Evolutionary conservation across 2,797 vertebrate species (phyloP), one percentile per base, ranked within the genome.

Genomic region (Sternarchorhynchus goeldii): DNA sequence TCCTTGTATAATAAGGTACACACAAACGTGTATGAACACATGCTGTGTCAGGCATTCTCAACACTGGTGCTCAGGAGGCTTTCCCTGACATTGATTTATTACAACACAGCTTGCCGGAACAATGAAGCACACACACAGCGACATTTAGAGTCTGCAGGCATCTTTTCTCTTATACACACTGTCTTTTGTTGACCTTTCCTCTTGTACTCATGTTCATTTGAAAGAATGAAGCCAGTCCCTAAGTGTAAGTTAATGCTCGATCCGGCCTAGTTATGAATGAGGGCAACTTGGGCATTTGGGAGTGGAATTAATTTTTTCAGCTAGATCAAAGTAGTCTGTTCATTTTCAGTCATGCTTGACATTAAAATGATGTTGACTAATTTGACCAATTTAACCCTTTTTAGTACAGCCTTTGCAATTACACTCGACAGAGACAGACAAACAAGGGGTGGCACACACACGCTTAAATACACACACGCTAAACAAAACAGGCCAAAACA

Each of bases 11-110:
- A 20, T 34, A 64, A 66, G 41, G 20, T 20, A 29, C 60, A 39
- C 75, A 74, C 58, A 62, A 55, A 29, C 60, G 16, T n/a, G 55
- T 32, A 65, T 4, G 65, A 25, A 73, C 66, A 76, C 63, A 76
- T 55, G 57, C 70, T 57, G 36, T 73, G 75, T 77, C 70, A 81
- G 75, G 73, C 64, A 71, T 76, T 69, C 72, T 77, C 63, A 36
- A 68, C 60, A 76, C 65, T 64, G 36, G 53, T 21, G 72, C 75
- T 73, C 67, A 73, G 78, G 78, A 73, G 81, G 76, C 64, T 39
- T 36, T 41, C 56, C 71, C 55, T 58, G 78, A 77, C 71, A 69
- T 80, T 83, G 82, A 83, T 83, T 83, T 78, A 81, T 83, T 75
- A 77, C 82, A 83, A 77, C 71, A 55, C 59, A 39, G 55, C 67